Evolutionary conservation across 2,797 vertebrate species (phyloP), one percentile per base, ranked within the genome.

Genomic region (Chaenodraco wilsoni): DNA sequence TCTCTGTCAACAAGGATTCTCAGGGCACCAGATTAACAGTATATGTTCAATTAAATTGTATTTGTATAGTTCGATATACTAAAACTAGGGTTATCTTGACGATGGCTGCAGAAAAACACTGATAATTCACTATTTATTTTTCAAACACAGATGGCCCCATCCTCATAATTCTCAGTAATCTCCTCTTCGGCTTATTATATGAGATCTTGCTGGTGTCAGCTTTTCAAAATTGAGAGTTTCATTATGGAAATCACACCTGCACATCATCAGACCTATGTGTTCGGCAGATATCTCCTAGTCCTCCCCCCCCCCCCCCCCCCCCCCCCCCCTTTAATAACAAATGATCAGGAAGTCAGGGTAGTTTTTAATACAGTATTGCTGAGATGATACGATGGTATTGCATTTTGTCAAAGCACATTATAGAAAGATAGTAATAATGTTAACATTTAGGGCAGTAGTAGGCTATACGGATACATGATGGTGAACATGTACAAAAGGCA

Each of bases 141-240:
- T 65, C 49, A 13, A 59, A 66, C 33, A 74, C 61, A 67, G 43
- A 76, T 51, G 45, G 46, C 51, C 51, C 49, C 60, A 13, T 45
- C 46, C 6, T 51, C 31, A 43, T 58, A 57, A 54, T 46, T 69
- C 55, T 69, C 56, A 69, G 62, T 79, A 62, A 76, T 54, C 69
- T 82, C n/a, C 49, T 72, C 62, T 60, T 16, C 31, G 33, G 33
- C 21, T 37, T 58, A 74, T 75, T 63, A 69, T 46, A 63, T 51
- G 69, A 81, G 59, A 71, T 46, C 54, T 64, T 58, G 68, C 76
- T 58, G 65, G 72, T 61, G 75, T 87, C 80, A 80, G 68, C 73
- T 65, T 70, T 82, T 83, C 70, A 37, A 76, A 48, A 61, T 52
- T 43, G n/a, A 65, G 51, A 61, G 52, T 72, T 74, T 74, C 59